Evolutionary conservation across 2,113 vertebrate genomes (phyloP), one percentile per base, ranked within the genome.

Genomic region (Lipotes vexillifer): DNA sequence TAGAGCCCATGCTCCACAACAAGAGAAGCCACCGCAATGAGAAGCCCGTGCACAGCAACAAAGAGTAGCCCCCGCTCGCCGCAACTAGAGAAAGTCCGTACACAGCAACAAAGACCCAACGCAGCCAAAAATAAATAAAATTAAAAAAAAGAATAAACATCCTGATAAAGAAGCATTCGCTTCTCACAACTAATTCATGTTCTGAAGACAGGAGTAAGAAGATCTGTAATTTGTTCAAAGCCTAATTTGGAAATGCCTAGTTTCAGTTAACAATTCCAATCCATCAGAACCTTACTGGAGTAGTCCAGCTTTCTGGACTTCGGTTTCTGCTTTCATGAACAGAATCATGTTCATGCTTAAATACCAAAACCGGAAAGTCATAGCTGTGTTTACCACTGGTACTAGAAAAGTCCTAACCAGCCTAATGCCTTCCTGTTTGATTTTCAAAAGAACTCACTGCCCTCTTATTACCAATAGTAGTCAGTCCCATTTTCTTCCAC

Each of bases 191-290:
- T 85, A 88, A 95, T 68, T 92, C 94, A 90, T 52, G 66, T 69
- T 97, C 72, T 52, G 21, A 94, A 94, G 41, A 23, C 94, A 93
- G 31, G 63, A 80, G 31, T 93, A 96, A 90, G 27, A 96, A 18
- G 36, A 72, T 90, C 4, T 88, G 46, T n/a, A 94, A 97, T 82
- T 61, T 97, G n/a, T 83, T 96, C 86, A 96, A 98, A 97, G 27
- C 63, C 72, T 75, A 80, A 72, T 92, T 89, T 84, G 65, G 87
- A 97, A 96, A 96, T 71, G 87, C 27, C 71, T 57, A n/a, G 12
- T 66, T 18, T 86, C 61, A 6, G 20, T 88, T 95, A 82, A 71
- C 63, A 77, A 86, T 78, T 89, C 66, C 75, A 96, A 86, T 55
- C n/a, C 46, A 83, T 75, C 20, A 63, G 63, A 94, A 85, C 29